Conservation (phyloP, 1,140 invertebrate genomes). For the Ptiloglossa arizonensis region DNA sequence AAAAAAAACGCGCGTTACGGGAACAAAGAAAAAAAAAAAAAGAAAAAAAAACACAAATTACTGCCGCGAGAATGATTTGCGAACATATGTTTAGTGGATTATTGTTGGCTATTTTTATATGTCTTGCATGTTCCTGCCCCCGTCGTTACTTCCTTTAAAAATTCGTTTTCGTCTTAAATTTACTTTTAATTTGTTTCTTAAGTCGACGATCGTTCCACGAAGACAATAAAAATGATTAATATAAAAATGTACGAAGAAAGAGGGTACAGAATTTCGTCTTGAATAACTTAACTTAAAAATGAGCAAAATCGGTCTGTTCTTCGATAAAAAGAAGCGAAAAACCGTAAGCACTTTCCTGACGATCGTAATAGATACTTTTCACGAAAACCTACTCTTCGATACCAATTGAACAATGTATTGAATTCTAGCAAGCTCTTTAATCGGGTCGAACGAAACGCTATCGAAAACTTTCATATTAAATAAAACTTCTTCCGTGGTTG, state of each 20-base stretch:
- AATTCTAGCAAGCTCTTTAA: background rate
- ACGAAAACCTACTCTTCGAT: background rate
- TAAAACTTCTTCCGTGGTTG: background rate
- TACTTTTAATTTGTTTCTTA: background rate
- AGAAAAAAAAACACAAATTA: too few relatives aligned
- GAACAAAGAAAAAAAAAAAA: too few relatives aligned
- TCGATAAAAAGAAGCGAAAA: background rate
- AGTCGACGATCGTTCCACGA: background rate
- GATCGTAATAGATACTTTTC: background rate
- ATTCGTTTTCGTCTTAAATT: background rate
- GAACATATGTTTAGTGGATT: too few relatives aligned
- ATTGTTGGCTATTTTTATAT: background rate
- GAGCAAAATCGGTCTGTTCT: background rate
- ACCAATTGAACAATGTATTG: background rate
- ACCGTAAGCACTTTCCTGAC: background rate
- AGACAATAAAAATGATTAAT: background rate
- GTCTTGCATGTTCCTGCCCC: too few relatives aligned
- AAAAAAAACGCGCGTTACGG: too few relatives aligned
- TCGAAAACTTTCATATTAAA: conserved; percentile 6
- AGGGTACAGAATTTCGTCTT: background rate
- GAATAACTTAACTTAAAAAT: conserved; percentile 1
- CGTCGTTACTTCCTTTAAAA: too few relatives aligned
- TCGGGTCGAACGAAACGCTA: background rate
- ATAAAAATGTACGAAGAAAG: background rate
- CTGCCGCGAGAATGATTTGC: too few relatives aligned